Percentiles rank a stretch among this genome's conserved stretches.
Evolutionary conservation across 2,888 invertebrate genomes (phyloP).

Genomic region (Thecocarcelia acutangulata): DNA sequence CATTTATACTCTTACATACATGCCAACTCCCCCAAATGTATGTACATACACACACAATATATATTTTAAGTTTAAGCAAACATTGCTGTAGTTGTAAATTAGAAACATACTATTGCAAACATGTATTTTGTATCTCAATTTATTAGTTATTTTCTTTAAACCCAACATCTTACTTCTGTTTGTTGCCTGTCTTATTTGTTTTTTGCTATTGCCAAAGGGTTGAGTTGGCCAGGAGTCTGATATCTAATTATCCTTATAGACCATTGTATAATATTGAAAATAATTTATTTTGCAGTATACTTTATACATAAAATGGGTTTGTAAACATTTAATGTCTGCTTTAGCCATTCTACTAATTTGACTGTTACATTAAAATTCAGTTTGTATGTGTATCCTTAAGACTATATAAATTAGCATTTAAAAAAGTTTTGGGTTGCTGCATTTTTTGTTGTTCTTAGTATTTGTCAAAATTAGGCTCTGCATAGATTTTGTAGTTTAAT

Average conservation of each 20-base stretch:
- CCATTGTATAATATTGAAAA: conserved; percentile 59
- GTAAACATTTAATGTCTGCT: not conserved
- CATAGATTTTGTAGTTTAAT: not conserved
- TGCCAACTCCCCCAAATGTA: conserved; percentile 13
- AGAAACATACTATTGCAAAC: not conserved
- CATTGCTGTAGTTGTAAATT: conserved; percentile 10
- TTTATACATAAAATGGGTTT: not conserved
- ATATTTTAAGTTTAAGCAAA: conserved; percentile 18
- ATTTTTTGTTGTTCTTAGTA: not conserved
- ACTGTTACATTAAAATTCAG: not conserved
- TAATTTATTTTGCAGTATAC: conserved; percentile 13
- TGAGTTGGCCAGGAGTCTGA: conserved; percentile 41
- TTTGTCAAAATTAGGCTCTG: conserved; percentile 16
- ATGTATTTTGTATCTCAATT: conserved; percentile 61
- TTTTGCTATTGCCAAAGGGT: conserved; percentile 46
- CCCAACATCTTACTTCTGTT: conserved; percentile 27
- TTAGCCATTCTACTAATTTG: not conserved
- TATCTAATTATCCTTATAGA: conserved; percentile 73
- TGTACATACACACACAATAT: no score
- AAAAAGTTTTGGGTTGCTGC: not conserved
- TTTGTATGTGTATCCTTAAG: not conserved
- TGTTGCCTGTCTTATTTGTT: conserved; percentile 69
- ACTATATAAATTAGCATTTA: conserved; percentile 15
- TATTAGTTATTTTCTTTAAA: conserved; percentile 49
- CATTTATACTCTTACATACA: not conserved